phyloP scores from a whole-genome alignment of 1,140 invertebrate genomes.

The Drosophila leontia region DNA sequence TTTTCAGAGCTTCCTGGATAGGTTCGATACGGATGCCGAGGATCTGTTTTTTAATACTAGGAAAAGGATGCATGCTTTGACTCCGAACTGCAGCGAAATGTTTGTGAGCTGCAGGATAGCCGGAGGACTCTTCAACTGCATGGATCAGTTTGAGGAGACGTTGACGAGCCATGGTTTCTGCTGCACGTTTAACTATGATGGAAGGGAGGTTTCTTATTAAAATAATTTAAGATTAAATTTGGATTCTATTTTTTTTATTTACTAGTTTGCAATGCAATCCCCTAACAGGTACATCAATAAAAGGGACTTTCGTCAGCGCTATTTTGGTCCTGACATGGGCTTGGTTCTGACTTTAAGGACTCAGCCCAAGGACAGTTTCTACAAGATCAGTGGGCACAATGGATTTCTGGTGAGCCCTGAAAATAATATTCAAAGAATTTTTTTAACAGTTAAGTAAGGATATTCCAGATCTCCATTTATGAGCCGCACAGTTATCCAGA shows the following conservation, averaged over 20 bases:
- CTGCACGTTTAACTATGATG: constrained; percentile 70
- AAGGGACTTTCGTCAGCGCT: constrained; percentile 44
- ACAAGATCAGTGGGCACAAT: constrained; percentile 58
- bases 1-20: constrained; percentile 72
- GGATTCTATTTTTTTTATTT: too few relatives aligned
- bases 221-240: neutral
- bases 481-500: constrained; percentile 60
- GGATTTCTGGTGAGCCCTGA: constrained; percentile 76
- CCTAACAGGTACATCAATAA: constrained; percentile 47
- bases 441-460: neutral
- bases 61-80: constrained; percentile 51
- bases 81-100: constrained; percentile 72
- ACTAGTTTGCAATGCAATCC: neutral
- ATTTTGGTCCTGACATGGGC: constrained; percentile 76
- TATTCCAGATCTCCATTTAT: constrained; percentile 59
- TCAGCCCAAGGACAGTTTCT: constrained; percentile 76
- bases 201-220: constrained; percentile 31
- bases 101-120: constrained; percentile 65
- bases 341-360: constrained; percentile 82
- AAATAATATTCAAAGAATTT: neutral
- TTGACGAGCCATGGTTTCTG: constrained; percentile 67
- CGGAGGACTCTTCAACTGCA: constrained; percentile 58
- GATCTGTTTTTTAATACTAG: constrained; percentile 74
- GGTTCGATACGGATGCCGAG: constrained; percentile 48
- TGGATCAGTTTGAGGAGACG: constrained; percentile 48